These are phyloP conservation scores for Lagorchestes hirsutus DNA, from an alignment of 2,797 vertebrate species.

Conservation along the genomic window DNA sequence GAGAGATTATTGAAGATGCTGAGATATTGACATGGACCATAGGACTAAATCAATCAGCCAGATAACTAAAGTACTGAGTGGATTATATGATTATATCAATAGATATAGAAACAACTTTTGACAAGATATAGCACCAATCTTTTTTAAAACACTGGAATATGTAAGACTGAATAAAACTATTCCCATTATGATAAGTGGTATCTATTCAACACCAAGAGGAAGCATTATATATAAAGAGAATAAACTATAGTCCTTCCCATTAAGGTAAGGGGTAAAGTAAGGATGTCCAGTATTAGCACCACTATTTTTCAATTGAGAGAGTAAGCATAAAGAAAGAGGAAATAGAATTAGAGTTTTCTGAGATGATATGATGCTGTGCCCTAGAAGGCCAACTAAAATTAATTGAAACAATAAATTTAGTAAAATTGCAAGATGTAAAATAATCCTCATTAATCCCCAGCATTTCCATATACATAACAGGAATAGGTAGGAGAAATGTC, in stretches of 20 bases:
- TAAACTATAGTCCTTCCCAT: background rate
- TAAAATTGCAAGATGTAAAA: background rate
- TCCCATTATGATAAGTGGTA: background rate
- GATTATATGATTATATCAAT: background rate
- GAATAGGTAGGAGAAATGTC: background rate
- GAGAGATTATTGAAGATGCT: background rate
- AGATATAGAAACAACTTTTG: background rate
- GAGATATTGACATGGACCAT: background rate
- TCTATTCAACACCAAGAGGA: background rate
- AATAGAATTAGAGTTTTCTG: background rate
- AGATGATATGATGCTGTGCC: background rate
- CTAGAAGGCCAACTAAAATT: background rate
- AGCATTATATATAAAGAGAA: background rate
- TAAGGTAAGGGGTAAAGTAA: background rate
- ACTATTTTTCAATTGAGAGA: background rate
- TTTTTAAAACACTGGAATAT: background rate
- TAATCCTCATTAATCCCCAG: background rate
- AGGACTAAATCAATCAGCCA: background rate
- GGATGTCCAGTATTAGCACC: background rate
- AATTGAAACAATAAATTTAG: background rate
- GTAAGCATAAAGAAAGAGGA: background rate
- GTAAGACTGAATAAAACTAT: background rate
- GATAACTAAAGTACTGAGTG: background rate
- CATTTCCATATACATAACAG: background rate
- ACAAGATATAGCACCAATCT: background rate